Base-by-base conservation (phyloP, 2,888 invertebrate species). In the Taenaris catops region DNA sequence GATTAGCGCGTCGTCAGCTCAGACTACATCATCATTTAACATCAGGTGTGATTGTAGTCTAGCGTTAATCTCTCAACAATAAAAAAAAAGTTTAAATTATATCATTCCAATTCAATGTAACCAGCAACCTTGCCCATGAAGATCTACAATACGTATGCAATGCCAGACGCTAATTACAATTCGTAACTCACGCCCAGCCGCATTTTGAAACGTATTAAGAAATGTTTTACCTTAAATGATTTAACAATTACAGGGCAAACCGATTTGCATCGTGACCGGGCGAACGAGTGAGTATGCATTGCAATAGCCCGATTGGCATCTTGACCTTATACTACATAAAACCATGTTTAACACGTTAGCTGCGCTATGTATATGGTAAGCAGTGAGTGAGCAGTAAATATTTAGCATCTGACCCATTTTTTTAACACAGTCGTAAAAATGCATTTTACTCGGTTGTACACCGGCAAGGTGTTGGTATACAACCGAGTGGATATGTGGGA, bases 141-240 rank as follows among this genome's bases (percentile, higher is more conserved):
- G 24, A 6, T 5, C 11, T 12, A 31, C 27, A 28, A 26, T 38
- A 23, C 31, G 28, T 20, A 10, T n/a, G n/a, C n/a, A n/a, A n/a
- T 21, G 38, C 41, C 41, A 34, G 34, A 38, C 10, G 16, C 14
- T 41, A 41, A 41, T 41, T 41, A 34, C 10, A 34, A 24, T 12
- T 29, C 34, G 32, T 42, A 34, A 17, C 27, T 33, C 34, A 29
- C 41, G 34, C 24, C 26, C 33, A 25, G 26, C 10, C 29, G 34
- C 36, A 33, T 18, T 24, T 32, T 24, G n/a, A 24, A 28, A 32
- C 34, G 37, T 27, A 44, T 44, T 44, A 34, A 44, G 44, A 44
- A 32, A 44, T 44, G 38, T 41, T 44, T 44, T 37, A 34, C 31
- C 25, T 40, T 41, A 41, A 46, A 44, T 41, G 41, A 44, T 44